Base-by-base conservation (phyloP, 1,140 invertebrate species). In the Vollenhovia emeryi region DNA sequence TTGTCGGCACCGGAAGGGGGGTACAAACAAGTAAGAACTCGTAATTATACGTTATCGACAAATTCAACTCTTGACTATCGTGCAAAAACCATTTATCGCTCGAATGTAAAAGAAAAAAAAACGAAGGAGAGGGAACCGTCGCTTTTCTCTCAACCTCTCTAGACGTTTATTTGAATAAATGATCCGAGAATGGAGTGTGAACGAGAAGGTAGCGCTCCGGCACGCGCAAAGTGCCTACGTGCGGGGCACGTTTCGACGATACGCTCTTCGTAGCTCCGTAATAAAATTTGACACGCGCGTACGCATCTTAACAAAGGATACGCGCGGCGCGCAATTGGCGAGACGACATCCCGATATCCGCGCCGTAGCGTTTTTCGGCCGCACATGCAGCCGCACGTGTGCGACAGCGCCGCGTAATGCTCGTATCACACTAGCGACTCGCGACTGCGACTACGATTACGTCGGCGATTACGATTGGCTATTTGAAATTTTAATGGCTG, bases 11-110 rank as follows among this genome's bases (percentile, higher is more conserved):
- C 75, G 18, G 21, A 68, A 36, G 40, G 15, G 33, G 59, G 60
- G 60, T 43, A 43, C 18, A 85, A 18, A 8, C 11, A 69, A 33
- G 40, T 15, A 43, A 57, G 68, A 55, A 33, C 68, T 75, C 13
- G 52, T 80, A 57, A 82, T 80, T 69, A 80, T 33, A 30, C 27
- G 18, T 7, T 13, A 78, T 27, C 30, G 13, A 50, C 18, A 64
- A 45, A 40, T 18, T 15, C n/a, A n/a, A 80, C 30, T 55, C 18
- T 55, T 18, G 33, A 21, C 8, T 6, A 21, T 57, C 30, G 6
- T 30, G 13, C 33, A 27, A 52, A 40, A 43, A 43, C 4, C 24
- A 52, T 2, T 45, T 11, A 21, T 21, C 13, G 21, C 3, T 52
- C 18, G 36, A 60, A n/a, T n/a, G n/a, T 13, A 21, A 1, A 45